A percentile compares a stretch with the other conserved stretches of the same genome.
Conservation (phyloP, 2,888 invertebrate genomes). For the Timandra comae region DNA sequence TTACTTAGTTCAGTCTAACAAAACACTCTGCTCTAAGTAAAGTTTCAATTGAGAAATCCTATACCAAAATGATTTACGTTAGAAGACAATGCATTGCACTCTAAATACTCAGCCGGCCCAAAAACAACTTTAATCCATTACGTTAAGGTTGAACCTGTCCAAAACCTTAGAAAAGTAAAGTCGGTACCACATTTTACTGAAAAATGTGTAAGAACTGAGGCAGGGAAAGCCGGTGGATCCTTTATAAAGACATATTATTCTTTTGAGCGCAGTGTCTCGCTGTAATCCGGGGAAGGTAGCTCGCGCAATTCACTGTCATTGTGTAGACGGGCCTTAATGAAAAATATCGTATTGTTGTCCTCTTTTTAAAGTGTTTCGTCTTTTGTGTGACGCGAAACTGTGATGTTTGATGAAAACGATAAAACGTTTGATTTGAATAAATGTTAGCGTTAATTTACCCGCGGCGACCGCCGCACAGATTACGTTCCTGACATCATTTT, state of each 20-base stretch:
- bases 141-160: conserved; percentile 28
- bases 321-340: conserved; percentile 60
- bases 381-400: conserved; percentile 20
- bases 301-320: conserved; percentile 65
- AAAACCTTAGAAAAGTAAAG: conserved; percentile 38
- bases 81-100: conserved; percentile 73
- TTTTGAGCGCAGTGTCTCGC: conserved; percentile 62
- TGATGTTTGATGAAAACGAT: conserved; percentile 17
- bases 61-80: conserved; percentile 61
- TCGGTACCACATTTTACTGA: conserved; percentile 69
- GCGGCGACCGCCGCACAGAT: too few species aligned
- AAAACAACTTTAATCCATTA: conserved; percentile 17
- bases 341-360: conserved; percentile 64
- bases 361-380: conserved; percentile 40
- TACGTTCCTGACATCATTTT: too few species aligned
- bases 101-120: conserved; percentile 21
- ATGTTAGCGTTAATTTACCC: too few species aligned
- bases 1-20: too few species aligned
- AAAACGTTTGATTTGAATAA: conserved; percentile 1
- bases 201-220: conserved; percentile 69
- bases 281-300: conserved; percentile 66
- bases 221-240: conserved; percentile 66
- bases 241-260: conserved; percentile 76
- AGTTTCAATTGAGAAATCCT: conserved; percentile 34
- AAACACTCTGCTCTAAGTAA: background rate